A percentile compares a stretch with the other conserved stretches of the same genome.
Conservation (phyloP, 2,888 invertebrate genomes). For the Calephelis perditalis region DNA sequence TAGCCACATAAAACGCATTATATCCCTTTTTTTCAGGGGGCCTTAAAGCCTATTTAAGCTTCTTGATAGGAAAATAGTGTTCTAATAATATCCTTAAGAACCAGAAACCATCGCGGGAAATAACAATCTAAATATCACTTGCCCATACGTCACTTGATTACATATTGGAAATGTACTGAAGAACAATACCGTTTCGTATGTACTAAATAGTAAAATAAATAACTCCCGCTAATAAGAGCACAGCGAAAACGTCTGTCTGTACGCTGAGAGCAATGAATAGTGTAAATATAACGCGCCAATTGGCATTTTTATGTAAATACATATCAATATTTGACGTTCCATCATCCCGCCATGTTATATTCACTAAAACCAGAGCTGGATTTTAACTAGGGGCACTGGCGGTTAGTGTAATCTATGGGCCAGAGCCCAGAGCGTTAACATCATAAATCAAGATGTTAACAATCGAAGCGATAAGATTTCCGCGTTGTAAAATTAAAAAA, state of each 20-base stretch:
- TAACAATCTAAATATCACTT: not conserved
- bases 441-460: no score
- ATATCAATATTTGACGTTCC: constrained; percentile 24
- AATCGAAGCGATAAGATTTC: no score
- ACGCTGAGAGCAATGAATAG: constrained; percentile 36
- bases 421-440: no score
- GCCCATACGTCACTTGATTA: constrained; percentile 8
- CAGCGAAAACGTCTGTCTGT: constrained; percentile 32
- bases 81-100: no score
- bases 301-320: constrained; percentile 51
- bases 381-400: no score
- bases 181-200: constrained; percentile 49
- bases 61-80: no score
- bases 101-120: not conserved
- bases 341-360: constrained; percentile 15
- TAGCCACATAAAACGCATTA: no score
- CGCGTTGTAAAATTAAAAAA: no score
- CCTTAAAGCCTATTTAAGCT: no score
- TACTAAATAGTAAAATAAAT: constrained; percentile 53
- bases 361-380: not conserved
- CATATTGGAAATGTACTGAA: constrained; percentile 51
- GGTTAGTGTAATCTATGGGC: no score
- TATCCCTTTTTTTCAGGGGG: no score
- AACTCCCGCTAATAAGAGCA: constrained; percentile 51
- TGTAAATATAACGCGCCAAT: constrained; percentile 47